Percentiles rank a stretch among this genome's conserved stretches.
Evolutionary conservation across 2,888 invertebrate genomes (phyloP).

Genomic region (Drosophila aldrichi): DNA sequence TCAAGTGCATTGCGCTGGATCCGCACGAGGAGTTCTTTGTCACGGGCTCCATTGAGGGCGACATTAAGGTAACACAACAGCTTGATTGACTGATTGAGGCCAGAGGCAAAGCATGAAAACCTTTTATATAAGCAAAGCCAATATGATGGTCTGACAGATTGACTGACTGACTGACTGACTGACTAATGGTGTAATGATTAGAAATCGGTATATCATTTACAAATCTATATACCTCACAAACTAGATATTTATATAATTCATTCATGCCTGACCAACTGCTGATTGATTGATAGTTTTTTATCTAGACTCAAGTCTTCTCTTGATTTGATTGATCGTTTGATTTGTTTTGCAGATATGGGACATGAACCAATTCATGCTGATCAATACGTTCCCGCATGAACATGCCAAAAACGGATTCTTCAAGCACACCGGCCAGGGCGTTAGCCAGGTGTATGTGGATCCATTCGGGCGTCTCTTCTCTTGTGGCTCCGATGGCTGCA

Average conservation of each 20-base stretch:
- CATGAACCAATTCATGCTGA: conserved; percentile 92
- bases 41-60: conserved; percentile 96
- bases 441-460: conserved; percentile 97
- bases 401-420: conserved; percentile 98
- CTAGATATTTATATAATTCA: no score
- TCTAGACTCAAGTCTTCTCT: no score
- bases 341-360: conserved; percentile 93
- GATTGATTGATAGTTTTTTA: no score
- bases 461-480: conserved; percentile 96
- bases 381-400: conserved; percentile 96
- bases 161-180: not conserved
- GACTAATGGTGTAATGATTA: not conserved
- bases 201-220: not conserved
- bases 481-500: conserved; percentile 99
- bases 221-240: not conserved
- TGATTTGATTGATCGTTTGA: not conserved
- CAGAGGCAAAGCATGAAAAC: not conserved
- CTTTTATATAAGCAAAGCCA: no score
- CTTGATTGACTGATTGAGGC: not conserved
- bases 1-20: conserved; percentile 97
- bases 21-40: conserved; percentile 98
- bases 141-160: not conserved
- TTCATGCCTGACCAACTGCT: not conserved
- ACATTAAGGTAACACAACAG: conserved; percentile 90
- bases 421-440: conserved; percentile 98